These are phyloP conservation scores for Criorhina ranunculi DNA, from an alignment of 2,888 invertebrate species.

Conservation along the genomic window DNA sequence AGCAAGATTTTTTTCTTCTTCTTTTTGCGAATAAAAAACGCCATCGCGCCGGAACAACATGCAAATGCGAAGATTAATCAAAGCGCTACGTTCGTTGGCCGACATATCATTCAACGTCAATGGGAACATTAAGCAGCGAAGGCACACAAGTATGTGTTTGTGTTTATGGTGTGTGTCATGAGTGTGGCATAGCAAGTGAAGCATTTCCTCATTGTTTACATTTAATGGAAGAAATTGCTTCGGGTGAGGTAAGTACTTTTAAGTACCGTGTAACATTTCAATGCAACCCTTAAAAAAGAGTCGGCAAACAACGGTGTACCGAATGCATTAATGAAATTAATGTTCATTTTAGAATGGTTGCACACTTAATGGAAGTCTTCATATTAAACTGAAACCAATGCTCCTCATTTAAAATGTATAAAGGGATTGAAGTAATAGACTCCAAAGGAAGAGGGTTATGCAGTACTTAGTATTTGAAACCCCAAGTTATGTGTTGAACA, in stretches of 20 bases:
- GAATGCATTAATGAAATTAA: slow-evolving; percentile 52
- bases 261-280: slow-evolving; percentile 30
- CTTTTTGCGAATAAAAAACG: slow-evolving; percentile 11
- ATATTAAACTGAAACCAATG: slow-evolving; percentile 13
- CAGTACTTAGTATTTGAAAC: too few relatives aligned
- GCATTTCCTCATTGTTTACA: slow-evolving; percentile 66
- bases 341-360: slow-evolving; percentile 38
- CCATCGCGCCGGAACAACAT: slow-evolving; percentile 22
- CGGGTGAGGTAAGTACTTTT: slow-evolving; percentile 49
- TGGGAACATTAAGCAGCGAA: slow-evolving; percentile 43
- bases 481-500: too few relatives aligned
- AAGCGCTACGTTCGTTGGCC: slow-evolving; percentile 47
- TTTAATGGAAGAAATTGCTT: slow-evolving; percentile 63
- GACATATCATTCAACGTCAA: slow-evolving; percentile 69
- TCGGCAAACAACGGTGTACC: not conserved
- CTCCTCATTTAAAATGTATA: too few relatives aligned
- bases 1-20: slow-evolving; percentile 13
- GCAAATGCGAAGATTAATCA: slow-evolving; percentile 63
- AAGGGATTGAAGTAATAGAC: too few relatives aligned
- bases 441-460: too few relatives aligned
- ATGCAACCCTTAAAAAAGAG: slow-evolving; percentile 28
- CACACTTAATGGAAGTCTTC: slow-evolving; percentile 40
- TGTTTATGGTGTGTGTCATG: slow-evolving; percentile 29
- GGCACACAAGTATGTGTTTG: slow-evolving; percentile 20
- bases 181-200: slow-evolving; percentile 50